These are phyloP conservation scores for Paraplagusia blochii DNA, from an alignment of 2,113 vertebrate genomes.

Conservation along the genomic window DNA sequence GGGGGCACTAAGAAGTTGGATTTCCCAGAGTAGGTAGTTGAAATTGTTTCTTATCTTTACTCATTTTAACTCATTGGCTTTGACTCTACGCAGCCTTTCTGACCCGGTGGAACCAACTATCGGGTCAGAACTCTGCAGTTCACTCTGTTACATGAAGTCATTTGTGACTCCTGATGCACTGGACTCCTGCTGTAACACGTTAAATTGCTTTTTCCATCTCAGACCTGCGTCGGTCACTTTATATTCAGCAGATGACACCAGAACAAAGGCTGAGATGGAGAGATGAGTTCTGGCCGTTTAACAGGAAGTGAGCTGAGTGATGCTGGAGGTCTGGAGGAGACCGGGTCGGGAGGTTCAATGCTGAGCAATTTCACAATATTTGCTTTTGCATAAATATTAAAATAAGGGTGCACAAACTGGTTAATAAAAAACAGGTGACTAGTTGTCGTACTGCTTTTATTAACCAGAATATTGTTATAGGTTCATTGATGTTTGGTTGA, in stretches of 20 bases:
- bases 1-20: neutral
- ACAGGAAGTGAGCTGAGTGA: neutral
- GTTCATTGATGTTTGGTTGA: no score
- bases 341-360: neutral
- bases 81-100: no score
- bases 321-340: conserved; percentile 1
- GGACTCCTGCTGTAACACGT: neutral
- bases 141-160: neutral
- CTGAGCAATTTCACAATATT: no score
- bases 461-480: no score
- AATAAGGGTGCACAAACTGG: no score
- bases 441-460: no score
- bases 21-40: neutral
- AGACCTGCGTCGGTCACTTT: conserved; percentile 5
- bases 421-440: no score
- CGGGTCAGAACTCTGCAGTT: no score
- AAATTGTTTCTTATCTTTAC: neutral
- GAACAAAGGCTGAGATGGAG: conserved; percentile 37
- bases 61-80: no score
- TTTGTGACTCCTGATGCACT: neutral
- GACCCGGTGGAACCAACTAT: neutral
- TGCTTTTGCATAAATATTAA: no score
- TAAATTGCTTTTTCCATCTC: neutral
- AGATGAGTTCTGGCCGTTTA: conserved; percentile 23
- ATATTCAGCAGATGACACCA: conserved; percentile 23